These are phyloP conservation scores for Pollenia angustigena DNA, from an alignment of 2,888 invertebrate species.

Conservation along the genomic window DNA sequence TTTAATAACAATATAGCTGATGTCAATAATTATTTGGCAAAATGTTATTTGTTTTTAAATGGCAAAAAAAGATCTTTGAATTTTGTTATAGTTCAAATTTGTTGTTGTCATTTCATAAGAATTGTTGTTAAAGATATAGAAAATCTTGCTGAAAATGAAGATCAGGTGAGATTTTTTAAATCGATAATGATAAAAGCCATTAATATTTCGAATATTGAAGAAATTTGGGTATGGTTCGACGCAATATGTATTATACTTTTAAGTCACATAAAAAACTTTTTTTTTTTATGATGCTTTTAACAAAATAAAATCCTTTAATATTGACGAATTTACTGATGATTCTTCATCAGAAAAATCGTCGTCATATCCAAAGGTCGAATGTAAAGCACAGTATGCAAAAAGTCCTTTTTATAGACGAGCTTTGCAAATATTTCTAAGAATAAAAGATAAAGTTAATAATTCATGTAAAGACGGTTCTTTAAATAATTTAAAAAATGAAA, in stretches of 20 bases:
- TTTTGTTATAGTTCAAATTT: conserved; percentile 25
- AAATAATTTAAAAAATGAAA: not conserved
- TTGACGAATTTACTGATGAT: not conserved
- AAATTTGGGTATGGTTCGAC: conserved; percentile 24
- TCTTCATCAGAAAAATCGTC: not conserved
- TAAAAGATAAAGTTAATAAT: not conserved
- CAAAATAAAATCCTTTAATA: not conserved
- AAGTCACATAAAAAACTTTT: not conserved
- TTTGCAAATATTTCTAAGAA: not conserved
- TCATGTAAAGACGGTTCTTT: not conserved
- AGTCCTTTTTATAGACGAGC: not conserved
- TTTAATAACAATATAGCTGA: conserved; percentile 1
- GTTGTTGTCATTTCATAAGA: conserved; percentile 35
- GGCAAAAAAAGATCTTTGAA: not conserved
- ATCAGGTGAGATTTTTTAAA: not conserved
- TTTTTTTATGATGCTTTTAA: not conserved
- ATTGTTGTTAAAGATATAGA: conserved; percentile 6
- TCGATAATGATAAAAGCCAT: not conserved
- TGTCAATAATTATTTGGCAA: not conserved
- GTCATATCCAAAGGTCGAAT: not conserved
- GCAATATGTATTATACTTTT: not conserved
- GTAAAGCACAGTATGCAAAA: not conserved
- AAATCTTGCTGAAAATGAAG: not conserved
- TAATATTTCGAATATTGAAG: not conserved
- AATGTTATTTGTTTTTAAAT: conserved; percentile 15